Percentiles rank a stretch among this genome's conserved stretches.
Evolutionary conservation across 2,797 vertebrate genomes (phyloP).

Genomic region (Lutjanus argentimaculatus): DNA sequence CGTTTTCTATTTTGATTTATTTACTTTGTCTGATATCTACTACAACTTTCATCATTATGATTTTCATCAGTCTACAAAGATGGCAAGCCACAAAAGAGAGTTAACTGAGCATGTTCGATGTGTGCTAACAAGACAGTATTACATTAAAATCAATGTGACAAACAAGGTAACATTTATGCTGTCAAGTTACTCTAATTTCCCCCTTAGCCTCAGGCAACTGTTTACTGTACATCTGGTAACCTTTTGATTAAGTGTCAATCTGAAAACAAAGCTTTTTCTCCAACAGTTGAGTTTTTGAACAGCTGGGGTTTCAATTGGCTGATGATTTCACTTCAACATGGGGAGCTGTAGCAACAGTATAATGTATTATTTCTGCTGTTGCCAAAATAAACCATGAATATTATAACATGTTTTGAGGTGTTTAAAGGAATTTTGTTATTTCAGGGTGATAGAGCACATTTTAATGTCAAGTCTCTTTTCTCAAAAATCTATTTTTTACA

Average conservation of each 20-base stretch:
- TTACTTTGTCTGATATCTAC: neutral
- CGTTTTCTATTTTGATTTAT: neutral
- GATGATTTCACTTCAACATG: neutral
- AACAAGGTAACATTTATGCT: conserved; percentile 1
- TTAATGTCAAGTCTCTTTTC: neutral
- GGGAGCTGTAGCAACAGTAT: neutral
- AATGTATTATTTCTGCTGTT: no score
- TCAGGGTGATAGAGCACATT: neutral
- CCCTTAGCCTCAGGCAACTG: neutral
- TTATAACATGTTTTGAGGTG: neutral
- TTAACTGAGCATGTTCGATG: neutral
- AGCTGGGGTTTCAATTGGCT: neutral
- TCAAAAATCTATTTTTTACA: neutral
- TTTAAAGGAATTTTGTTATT: neutral
- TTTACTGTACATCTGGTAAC: neutral
- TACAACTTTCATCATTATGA: neutral
- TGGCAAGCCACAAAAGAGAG: neutral
- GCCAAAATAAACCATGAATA: neutral
- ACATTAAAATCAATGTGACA: neutral
- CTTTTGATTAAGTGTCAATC: neutral
- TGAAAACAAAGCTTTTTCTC: conserved; percentile 3
- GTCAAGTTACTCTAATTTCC: neutral
- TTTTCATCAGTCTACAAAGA: neutral
- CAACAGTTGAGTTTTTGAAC: neutral
- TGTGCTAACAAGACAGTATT: neutral